A percentile compares a stretch with the other conserved stretches of the same genome.
Evolutionary conservation across 2,888 invertebrate genomes (phyloP).

Genomic region (Eupithecia subumbrata): DNA sequence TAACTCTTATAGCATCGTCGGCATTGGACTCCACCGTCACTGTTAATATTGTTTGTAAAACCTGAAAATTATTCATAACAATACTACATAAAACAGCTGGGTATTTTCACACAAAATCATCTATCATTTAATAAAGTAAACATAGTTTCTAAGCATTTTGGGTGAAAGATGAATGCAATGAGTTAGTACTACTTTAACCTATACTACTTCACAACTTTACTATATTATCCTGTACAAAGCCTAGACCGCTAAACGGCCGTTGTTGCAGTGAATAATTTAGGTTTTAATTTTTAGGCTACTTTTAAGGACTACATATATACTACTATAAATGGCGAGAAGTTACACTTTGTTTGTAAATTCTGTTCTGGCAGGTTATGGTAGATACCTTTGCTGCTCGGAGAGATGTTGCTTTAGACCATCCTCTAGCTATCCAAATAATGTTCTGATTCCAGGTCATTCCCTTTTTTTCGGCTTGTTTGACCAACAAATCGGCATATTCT

Average conservation of each 20-base stretch:
- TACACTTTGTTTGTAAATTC: no score
- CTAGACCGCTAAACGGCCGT: no score
- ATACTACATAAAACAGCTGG: background rate
- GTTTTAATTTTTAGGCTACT: no score
- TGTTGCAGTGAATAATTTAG: no score
- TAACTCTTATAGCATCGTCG: background rate
- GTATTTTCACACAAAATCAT: background rate
- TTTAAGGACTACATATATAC: no score
- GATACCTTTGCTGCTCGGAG: constrained; percentile 24
- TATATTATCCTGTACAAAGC: background rate
- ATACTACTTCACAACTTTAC: background rate
- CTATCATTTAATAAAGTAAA: background rate
- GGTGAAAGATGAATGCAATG: background rate
- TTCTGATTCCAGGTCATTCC: background rate
- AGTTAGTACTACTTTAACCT: background rate
- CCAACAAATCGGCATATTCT: constrained; percentile 34
- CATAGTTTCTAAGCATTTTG: background rate
- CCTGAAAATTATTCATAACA: background rate
- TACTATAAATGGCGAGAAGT: no score
- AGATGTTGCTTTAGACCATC: constrained; percentile 28
- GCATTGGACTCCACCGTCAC: background rate
- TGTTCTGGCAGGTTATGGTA: background rate
- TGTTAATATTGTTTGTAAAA: background rate
- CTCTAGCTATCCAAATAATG: constrained; percentile 45
- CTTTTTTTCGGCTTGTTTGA: background rate